Evolutionary conservation across 2,888 invertebrate genomes (phyloP), one percentile per base, ranked within the genome.

Genomic region (Leucoma salicis): DNA sequence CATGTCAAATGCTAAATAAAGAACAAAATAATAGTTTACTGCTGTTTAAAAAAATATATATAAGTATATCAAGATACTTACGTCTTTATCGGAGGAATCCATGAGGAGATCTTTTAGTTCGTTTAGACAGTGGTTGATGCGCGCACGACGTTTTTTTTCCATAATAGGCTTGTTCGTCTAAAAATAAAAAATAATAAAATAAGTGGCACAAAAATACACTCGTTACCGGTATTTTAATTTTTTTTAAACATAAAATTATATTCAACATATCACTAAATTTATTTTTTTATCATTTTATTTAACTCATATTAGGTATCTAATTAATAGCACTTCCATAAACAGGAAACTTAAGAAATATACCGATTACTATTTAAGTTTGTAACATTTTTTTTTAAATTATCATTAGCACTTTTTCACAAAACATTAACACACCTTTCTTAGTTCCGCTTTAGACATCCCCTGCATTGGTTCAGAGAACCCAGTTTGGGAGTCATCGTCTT

Each of bases 81-180:
- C 96, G 89, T 97, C 96, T 92, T 96, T 96, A 74, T 96, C 96
- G 85, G 94, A 93, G 6, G 95, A 94, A 73, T 96, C 96, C 73
- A 96, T 87, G 38, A 97, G 94, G 32, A 97, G 90, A 32, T 95
- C 94, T 81, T 97, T 97, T 32, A 97, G 87, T 75, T 97, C 97
- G 69, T 96, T 95, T 47, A 97, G 91, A 67, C 96, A 96, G 71
- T 96, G 93, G 85, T 97, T 97, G 73, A 97, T 97, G 69, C 97
- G 92, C 39, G 97, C 97, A 58, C 97, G 92, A 57, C 97, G 90
- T 63, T 95, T 92, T 82, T 97, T 97, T 83, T 97, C 97, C 96
- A 97, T 97, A 63, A 97, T 95, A 18, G 97, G 97, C 78, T 97
- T 97, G 72, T 96, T 96, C 40, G 95, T 96, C 97, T 97, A 92